These are phyloP conservation scores for Colossoma macropomum DNA, from an alignment of 2,113 vertebrate genomes.

Conservation along the genomic window DNA sequence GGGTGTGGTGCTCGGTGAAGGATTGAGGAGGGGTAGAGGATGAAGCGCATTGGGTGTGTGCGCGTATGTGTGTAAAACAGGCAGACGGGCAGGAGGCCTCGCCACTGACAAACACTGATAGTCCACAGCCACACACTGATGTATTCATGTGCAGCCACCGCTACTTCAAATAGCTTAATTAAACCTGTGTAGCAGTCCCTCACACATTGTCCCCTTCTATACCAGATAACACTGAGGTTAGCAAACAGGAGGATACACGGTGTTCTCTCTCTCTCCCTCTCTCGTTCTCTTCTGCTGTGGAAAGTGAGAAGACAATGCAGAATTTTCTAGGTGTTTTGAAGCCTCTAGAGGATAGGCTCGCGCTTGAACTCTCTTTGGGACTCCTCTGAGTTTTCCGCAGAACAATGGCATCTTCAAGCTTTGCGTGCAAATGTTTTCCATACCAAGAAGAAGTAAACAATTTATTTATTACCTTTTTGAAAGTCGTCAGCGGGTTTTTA, in stretches of 20 bases:
- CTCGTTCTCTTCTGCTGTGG: neutral
- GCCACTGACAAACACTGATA: slow-evolving; percentile 44
- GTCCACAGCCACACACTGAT: slow-evolving; percentile 31
- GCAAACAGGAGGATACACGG: neutral
- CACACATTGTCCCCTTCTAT: slow-evolving; percentile 8
- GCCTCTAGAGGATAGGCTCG: slow-evolving; percentile 5
- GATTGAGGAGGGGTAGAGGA: slow-evolving; percentile 3
- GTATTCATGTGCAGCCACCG: slow-evolving; percentile 28
- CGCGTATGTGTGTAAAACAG: neutral
- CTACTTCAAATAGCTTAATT: slow-evolving; percentile 47
- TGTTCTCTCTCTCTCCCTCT: neutral
- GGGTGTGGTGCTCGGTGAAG: slow-evolving; percentile 29
- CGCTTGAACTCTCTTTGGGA: slow-evolving; percentile 22
- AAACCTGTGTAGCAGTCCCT: slow-evolving; percentile 32
- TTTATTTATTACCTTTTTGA: slow-evolving; percentile 37
- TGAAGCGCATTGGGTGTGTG: neutral
- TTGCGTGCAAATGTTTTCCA: neutral
- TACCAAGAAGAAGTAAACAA: slow-evolving; percentile 39
- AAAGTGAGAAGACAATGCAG: slow-evolving; percentile 3
- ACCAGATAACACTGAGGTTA: slow-evolving; percentile 41
- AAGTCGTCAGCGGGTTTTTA: slow-evolving; percentile 13
- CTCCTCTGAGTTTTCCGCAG: neutral
- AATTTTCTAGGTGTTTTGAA: slow-evolving; percentile 28
- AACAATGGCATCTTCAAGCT: slow-evolving; percentile 30
- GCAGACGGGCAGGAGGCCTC: neutral